These are phyloP conservation scores for Monomorium pharaonis DNA, from an alignment of 1,140 invertebrate species.

Conservation along the genomic window DNA sequence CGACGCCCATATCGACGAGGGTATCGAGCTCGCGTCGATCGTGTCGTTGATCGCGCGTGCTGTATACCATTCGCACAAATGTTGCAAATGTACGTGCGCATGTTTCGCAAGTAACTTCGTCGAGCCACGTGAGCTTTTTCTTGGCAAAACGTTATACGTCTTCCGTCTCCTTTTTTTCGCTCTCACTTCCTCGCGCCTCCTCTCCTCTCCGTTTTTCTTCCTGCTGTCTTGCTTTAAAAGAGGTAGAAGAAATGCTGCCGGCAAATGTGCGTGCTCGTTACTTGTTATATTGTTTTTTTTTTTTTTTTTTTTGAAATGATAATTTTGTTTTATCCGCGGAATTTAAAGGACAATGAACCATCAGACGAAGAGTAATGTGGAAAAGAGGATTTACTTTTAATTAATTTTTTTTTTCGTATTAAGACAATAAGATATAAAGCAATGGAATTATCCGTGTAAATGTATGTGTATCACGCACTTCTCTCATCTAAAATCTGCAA, in stretches of 20 bases:
- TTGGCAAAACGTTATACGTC: constrained; percentile 15
- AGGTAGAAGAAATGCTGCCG: constrained; percentile 8
- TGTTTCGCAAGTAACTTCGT: constrained; percentile 49
- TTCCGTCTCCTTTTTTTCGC: neutral
- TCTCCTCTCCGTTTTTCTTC: neutral
- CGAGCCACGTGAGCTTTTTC: constrained; percentile 54
- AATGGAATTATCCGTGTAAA: neutral
- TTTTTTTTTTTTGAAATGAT: neutral
- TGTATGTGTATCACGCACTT: neutral
- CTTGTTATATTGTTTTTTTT: neutral
- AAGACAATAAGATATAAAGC: neutral
- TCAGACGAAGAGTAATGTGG: neutral
- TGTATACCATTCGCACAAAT: neutral
- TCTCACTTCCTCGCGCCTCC: constrained; percentile 8
- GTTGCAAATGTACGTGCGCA: neutral
- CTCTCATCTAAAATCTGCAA: neutral
- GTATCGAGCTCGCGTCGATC: neutral
- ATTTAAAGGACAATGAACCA: constrained; percentile 16
- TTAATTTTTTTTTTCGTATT: neutral
- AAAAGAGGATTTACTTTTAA: constrained; percentile 28
- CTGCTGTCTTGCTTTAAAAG: too few species aligned
- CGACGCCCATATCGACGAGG: constrained; percentile 35
- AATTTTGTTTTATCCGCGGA: constrained; percentile 10
- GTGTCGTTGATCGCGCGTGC: too few species aligned
- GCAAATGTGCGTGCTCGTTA: constrained; percentile 32